These are phyloP conservation scores for Piprites chloris DNA, from an alignment of 2,113 vertebrate genomes.

Conservation along the genomic window DNA sequence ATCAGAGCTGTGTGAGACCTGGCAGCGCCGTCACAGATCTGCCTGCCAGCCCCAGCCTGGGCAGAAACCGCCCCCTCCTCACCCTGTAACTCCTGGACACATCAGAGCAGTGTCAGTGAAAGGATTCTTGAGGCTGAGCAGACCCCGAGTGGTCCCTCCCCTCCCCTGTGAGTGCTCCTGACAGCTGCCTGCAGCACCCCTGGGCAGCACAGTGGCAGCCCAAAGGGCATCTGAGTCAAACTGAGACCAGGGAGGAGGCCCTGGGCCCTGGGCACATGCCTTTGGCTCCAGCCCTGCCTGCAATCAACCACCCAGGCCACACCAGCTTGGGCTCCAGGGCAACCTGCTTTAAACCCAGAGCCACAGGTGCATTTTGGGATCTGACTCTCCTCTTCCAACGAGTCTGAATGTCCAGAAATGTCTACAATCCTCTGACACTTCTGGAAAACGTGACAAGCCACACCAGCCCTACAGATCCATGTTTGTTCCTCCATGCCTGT, in stretches of 20 bases:
- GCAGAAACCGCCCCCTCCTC: background rate
- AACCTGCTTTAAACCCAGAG: background rate
- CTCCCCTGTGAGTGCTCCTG: accelerated
- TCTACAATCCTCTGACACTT: background rate
- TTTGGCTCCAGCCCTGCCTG: background rate
- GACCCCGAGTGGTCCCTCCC: accelerated
- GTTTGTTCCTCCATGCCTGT: accelerated
- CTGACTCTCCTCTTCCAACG: background rate
- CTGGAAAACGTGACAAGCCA: no score
- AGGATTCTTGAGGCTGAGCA: background rate
- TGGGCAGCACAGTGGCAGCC: accelerated
- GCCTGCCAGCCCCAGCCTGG: background rate
- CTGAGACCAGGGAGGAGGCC: accelerated
- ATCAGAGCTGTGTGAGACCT: constrained; percentile 16
- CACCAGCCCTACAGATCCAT: background rate
- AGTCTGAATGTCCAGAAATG: background rate
- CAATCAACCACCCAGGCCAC: no score
- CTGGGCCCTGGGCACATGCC: background rate
- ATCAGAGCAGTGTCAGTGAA: accelerated
- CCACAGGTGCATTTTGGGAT: background rate
- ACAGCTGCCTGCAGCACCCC: background rate
- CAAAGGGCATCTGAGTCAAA: background rate
- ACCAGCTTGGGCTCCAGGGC: background rate
- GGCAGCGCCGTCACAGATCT: background rate
- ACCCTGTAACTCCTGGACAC: background rate